Evolutionary conservation across 2,888 invertebrate species (phyloP), one percentile per base, ranked within the genome.

Genomic region (Lissonota sp.): DNA sequence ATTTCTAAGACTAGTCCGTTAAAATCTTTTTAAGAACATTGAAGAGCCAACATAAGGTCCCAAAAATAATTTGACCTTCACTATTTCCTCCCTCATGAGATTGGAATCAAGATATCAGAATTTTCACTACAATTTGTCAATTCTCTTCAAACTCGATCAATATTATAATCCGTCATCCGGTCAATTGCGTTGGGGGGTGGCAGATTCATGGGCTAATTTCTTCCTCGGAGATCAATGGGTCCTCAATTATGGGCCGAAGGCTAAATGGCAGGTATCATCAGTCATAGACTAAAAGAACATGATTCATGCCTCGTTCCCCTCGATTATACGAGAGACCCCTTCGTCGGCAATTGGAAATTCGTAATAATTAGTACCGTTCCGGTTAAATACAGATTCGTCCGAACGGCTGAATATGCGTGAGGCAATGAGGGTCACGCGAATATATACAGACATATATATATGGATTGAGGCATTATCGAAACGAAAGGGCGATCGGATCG

Each of bases 331-430:
- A 26, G 39, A 26, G 26, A 26, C 16, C 10, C 64, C 12, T 49
- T n/a, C 46, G 49, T 49, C 44, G 10, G n/a, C 67, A 74, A 75
- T 78, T 78, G 78, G 26, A 82, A 75, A 75, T 75, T 82, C 81
- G 78, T 82, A 71, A 82, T 74, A 82, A 82, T 82, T 82, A 82
- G 78, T 57, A 26, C 77, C 78, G 71, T 70, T 82, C 74, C 60
- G 14, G 55, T 75, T 66, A 74, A 74, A 74, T 58, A 46, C 69
- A 37, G 37, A 55, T n/a, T 46, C 57, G 7, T 72, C 39, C n/a
- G 46, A 42, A 10, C 14, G 37, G 14, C 6, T 40, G 40, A 39
- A 44, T 26, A 40, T 39, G 16, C 67, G 44, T 4, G 14, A 3
- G 26, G 26, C 26, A 26, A 26, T 26, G 26, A 26, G 26, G 26